Evolutionary conservation across 2,888 invertebrate genomes (phyloP), one percentile per base, ranked within the genome.

Genomic region (Ditylenchus weischeri): DNA sequence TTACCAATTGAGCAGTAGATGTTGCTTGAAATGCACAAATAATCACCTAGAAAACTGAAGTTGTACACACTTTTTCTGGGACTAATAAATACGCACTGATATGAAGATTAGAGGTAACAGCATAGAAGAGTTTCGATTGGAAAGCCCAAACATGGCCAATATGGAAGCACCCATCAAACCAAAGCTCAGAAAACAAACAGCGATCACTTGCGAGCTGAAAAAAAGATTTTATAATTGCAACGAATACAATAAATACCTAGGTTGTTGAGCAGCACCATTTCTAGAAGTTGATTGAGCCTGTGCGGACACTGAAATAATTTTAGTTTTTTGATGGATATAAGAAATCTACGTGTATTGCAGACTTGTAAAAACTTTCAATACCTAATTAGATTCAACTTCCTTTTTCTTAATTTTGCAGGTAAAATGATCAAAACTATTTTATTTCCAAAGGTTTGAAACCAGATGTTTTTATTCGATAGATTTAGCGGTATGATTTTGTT

Each of bases 81-180:
- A 54, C 21, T 54, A 54, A 54, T 54, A 54, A 51, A 54, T 7
- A 54, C 54, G 21, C 21, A 59, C 78, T 64, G 80, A 69, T 54
- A 77, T 65, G 4, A 72, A 50, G 57, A 80, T 72, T 66, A 80
- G 78, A 10, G 79, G 79, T 7, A 78, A 59, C 23, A 79, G 57
- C 19, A 77, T 51, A 10, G 61, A 43, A 36, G 68, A 62, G 7
- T 73, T 73, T 35, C 74, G 76, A 29, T 68, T 67, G 2, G 76
- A 70, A 19, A 79, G 54, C 10, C 78, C 78, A 48, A 76, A 72
- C 79, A 79, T 79, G 5, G 78, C 76, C 54, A 71, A 69, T 7
- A 79, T 69, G 10, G 76, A 71, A n/a, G 76, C 71, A 59, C 71
- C 63, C 19, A 78, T 75, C 75, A 78, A 72, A 57, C 70, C 65